These are phyloP conservation scores for Tarsius wallacei DNA, from an alignment of 2,797 vertebrate species.

Conservation along the genomic window DNA sequence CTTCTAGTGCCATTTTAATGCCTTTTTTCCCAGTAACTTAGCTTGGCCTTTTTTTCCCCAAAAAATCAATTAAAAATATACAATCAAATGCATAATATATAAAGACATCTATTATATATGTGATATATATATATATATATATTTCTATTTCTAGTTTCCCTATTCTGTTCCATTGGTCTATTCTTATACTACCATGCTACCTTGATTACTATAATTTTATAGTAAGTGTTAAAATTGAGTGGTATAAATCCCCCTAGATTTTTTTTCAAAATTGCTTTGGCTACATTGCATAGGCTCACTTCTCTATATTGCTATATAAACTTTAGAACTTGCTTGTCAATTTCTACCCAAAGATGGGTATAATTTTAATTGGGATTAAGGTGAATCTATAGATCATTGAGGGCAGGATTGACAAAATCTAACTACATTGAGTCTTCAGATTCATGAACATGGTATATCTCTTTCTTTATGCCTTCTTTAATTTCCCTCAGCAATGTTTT, in stretches of 20 bases:
- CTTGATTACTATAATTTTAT: background rate
- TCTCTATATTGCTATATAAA: background rate
- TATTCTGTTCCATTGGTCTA: background rate
- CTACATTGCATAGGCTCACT: background rate
- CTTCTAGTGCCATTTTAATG: constrained; percentile 21
- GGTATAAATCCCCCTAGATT: background rate
- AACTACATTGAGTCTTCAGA: background rate
- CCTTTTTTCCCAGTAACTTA: background rate
- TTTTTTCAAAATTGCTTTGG: background rate
- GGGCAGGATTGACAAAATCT: too few relatives aligned
- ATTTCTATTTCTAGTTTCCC: background rate
- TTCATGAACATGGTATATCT: background rate
- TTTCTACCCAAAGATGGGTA: background rate
- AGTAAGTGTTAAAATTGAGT: background rate
- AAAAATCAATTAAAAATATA: background rate
- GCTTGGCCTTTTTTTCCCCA: background rate
- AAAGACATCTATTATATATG: background rate
- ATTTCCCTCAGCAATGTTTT: background rate
- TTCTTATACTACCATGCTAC: background rate
- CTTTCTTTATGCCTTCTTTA: background rate
- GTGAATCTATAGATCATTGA: background rate
- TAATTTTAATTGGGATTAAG: background rate
- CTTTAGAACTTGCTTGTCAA: background rate
- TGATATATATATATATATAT: background rate
- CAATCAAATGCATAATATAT: background rate